Conservation (phyloP, 2,888 invertebrate genomes). For the Plusia festucae region DNA sequence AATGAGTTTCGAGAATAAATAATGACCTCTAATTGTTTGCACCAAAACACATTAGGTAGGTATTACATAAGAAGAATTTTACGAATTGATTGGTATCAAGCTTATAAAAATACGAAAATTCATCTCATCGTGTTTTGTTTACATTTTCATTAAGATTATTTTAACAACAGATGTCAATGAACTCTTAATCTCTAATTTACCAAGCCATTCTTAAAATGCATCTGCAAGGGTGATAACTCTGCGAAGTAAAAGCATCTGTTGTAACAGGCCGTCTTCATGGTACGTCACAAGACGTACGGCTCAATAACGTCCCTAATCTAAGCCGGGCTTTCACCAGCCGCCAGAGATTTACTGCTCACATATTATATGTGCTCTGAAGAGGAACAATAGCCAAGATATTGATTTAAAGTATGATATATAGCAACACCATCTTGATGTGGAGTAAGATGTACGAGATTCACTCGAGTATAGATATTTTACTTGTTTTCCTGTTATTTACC, state of each 20-base stretch:
- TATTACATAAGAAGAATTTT: too few species aligned
- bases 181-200: too few species aligned
- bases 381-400: conserved; percentile 58
- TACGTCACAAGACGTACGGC: conserved; percentile 74
- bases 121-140: too few species aligned
- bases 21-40: too few species aligned
- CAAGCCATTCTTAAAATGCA: not conserved
- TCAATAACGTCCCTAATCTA: conserved; percentile 81
- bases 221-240: conserved; percentile 13
- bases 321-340: conserved; percentile 71
- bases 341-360: conserved; percentile 77
- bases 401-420: conserved; percentile 62
- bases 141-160: too few species aligned
- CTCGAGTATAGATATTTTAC: conserved; percentile 9
- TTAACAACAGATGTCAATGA: too few species aligned
- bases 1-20: too few species aligned
- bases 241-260: conserved; percentile 25
- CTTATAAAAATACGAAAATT: too few species aligned
- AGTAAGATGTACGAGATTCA: conserved; percentile 25
- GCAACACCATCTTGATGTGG: conserved; percentile 48
- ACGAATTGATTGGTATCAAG: too few species aligned
- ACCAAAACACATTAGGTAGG: too few species aligned
- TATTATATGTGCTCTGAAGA: conserved; percentile 64
- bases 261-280: conserved; percentile 20
- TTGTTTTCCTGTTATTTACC: conserved; percentile 37